Base-by-base conservation (phyloP, 2,888 invertebrate genomes). In the Agriopis marginaria region DNA sequence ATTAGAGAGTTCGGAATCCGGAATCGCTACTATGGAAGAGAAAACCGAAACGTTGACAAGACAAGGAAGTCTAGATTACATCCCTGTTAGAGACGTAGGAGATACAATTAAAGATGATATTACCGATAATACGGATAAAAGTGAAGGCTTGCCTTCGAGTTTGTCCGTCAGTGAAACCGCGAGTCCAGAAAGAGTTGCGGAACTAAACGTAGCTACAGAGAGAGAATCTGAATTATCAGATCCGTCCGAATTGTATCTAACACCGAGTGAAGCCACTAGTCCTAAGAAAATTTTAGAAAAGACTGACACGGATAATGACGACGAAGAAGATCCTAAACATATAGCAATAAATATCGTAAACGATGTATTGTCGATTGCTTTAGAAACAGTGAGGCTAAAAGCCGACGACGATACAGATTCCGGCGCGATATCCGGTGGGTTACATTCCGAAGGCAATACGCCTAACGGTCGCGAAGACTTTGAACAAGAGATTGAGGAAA, bases 241-340 rank as follows among this genome's bases (percentile, higher is more conserved):
- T 85, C 95, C 95, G 73, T 96, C 96, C 59, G 96, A 97, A 81
- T 92, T 96, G 69, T 96, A 96, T 81, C 87, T 96, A 72, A 96
- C 96, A 60, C 96, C 96, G 32, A 96, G 96, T 51, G 96, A 96
- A 85, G 92, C 95, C 50, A 94, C 95, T 77, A 94, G 94, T 77
- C 94, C 94, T 75, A 91, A 89, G 79, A 92, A 89, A 87, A 82
- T 80, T 73, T 85, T 86, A 84, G 93, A 93, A 79, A 93, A 93
- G 87, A 88, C 89, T 85, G 94, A 88, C 50, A 63, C 50, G 51
- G 87, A 89, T 62, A 61, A 51, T 54, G 77, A 79, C 11, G 86
- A 86, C 44, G 80, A 77, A 64, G 89, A 89, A 68, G 91, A 93
- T 74, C 93, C 93, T 6, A 91, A 92, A 75, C 85, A 89, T 68